phyloP scores from a whole-genome alignment of 2,888 invertebrate species.

The Sisyra terminalis region DNA sequence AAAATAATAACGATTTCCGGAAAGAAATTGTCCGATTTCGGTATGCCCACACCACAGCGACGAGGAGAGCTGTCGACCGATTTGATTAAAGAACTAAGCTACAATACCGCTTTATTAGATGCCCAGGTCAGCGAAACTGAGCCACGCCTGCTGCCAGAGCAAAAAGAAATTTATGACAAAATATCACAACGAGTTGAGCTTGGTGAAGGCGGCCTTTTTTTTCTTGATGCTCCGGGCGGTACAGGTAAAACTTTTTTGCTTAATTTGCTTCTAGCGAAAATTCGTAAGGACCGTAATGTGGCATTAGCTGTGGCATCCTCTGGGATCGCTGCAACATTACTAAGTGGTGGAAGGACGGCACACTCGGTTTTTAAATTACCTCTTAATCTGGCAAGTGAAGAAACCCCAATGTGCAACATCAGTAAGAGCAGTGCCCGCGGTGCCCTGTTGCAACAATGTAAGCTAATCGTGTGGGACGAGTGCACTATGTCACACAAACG shows the following conservation, averaged over 20 bases:
- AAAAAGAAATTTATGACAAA: no score
- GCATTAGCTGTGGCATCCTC: slow-evolving; percentile 11
- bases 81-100: no score
- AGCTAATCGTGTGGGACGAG: slow-evolving; percentile 14
- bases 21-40: no score
- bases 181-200: no score
- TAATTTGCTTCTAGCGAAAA: slow-evolving; percentile 15
- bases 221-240: slow-evolving; percentile 21
- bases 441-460: slow-evolving; percentile 5
- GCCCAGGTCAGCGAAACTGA: no score
- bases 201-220: no score
- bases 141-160: no score
- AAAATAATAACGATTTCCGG: no score
- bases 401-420: slow-evolving; percentile 2
- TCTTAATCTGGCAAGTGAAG: slow-evolving; percentile 6
- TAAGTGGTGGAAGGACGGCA: slow-evolving; percentile 8
- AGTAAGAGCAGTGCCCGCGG: slow-evolving; percentile 4
- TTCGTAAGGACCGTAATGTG: slow-evolving; percentile 10
- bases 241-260: slow-evolving; percentile 15
- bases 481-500: slow-evolving; percentile 14
- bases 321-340: slow-evolving; percentile 6
- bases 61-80: no score
- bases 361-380: slow-evolving; percentile 7
- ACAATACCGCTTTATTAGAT: no score
- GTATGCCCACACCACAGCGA: no score